A percentile compares a stretch with the other conserved stretches of the same genome.
Evolutionary conservation across 2,797 vertebrate genomes (phyloP).

Genomic region (Pangasius mekongensis): DNA sequence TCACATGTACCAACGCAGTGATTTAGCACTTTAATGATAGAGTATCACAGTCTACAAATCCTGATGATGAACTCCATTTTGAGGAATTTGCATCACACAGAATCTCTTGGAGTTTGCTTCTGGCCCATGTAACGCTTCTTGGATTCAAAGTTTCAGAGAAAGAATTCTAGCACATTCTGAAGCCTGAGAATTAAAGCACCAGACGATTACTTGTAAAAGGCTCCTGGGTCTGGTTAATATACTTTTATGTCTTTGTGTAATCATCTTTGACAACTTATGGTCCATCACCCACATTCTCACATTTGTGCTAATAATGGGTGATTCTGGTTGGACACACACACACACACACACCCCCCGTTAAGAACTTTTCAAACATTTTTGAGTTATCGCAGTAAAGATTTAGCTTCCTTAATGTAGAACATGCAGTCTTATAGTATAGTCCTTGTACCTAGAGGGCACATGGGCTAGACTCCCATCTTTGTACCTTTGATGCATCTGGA

Average conservation of each 20-base stretch:
- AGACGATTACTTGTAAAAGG: background rate
- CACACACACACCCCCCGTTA: background rate
- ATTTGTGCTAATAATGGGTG: background rate
- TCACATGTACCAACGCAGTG: background rate
- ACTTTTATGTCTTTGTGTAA: background rate
- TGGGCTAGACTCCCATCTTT: background rate
- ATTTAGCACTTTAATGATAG: background rate
- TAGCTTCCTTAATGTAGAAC: background rate
- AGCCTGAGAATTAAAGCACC: background rate
- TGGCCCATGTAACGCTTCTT: background rate
- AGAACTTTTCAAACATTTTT: background rate
- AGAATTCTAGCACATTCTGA: background rate
- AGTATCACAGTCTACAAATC: background rate
- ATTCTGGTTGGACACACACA: background rate
- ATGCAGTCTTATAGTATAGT: background rate
- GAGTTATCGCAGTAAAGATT: background rate
- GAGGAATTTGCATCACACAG: background rate
- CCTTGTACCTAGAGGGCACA: background rate
- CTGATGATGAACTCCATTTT: background rate
- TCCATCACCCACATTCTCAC: background rate
- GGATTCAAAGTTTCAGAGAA: background rate
- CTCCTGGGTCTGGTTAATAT: background rate
- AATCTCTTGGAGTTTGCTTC: background rate
- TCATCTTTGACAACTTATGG: background rate
- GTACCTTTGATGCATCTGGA: background rate